Evolutionary conservation across 1,140 invertebrate genomes (phyloP), one percentile per base, ranked within the genome.

Genomic region (Tetragonula clypearis): DNA sequence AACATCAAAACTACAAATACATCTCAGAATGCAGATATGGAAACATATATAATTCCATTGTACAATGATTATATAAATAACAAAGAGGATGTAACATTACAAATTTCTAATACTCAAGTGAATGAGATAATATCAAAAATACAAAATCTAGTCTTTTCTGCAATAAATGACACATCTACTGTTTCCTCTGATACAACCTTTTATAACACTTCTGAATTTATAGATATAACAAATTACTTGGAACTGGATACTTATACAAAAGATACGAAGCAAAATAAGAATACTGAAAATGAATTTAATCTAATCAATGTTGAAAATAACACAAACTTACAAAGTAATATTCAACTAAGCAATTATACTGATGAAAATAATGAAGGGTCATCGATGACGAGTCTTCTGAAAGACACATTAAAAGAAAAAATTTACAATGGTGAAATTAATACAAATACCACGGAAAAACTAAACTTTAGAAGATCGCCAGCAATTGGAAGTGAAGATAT

Each of bases 91-190:
- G 21, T 66, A 14, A 82, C 35, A 58, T n/a, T 35, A 35, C 72
- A 55, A 11, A 73, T 80, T 65, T 11, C 73, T 19, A 85, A 56
- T 53, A 71, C 30, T 23, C 66, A 91, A 86, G 56, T 88, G 35
- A 77, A 92, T 72, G n/a, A 88, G 11, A 69, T 92, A 79, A 73
- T 92, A 69, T 82, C 71, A 1, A 90, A 86, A 78, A 68, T 92
- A 71, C 84, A 90, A 55, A 75, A 68, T 65, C 79, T 92, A 21
- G 55, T 92, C 30, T 58, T 79, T 19, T 84, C 62, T 17, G 15
- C 17, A n/a, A 65, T 92, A 62, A 87, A 82, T 68, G 41, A 88
- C 35, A 75, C 60, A 35, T 30, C 58, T 6, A 68, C 87, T 58
- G 49, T 49, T 15, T 62, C 76, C 2, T 26, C 73, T n/a, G 21